Percentiles rank a stretch among this genome's conserved stretches.
These are phyloP conservation scores for Natator depressus DNA, from an alignment of 2,113 vertebrate genomes.

Conservation along the genomic window DNA sequence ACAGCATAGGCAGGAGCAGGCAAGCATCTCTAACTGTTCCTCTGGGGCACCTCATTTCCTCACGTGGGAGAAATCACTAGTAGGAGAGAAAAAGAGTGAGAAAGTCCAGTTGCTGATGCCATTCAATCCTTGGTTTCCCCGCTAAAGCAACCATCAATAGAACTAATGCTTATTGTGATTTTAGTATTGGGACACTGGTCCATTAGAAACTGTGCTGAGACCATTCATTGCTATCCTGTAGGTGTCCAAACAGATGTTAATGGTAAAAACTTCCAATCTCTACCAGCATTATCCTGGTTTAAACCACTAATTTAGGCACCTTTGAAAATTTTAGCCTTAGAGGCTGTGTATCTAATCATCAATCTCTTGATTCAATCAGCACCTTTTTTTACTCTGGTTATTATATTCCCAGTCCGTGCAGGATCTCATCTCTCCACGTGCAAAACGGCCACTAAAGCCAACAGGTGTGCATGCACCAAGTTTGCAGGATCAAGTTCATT, in stretches of 20 bases:
- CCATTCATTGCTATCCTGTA: background rate
- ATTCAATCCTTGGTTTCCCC: background rate
- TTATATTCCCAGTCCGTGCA: background rate
- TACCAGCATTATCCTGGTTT: background rate
- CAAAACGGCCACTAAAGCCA: background rate
- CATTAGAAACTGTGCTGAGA: background rate
- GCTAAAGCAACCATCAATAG: background rate
- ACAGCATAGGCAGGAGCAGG: background rate
- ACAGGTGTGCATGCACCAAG: background rate
- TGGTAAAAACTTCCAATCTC: background rate
- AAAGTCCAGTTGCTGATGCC: background rate
- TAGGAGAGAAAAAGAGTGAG: background rate
- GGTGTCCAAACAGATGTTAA: background rate
- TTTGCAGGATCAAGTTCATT: background rate
- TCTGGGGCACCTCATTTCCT: background rate
- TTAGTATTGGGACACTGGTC: background rate
- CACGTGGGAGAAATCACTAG: rapidly evolving
- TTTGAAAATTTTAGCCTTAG: background rate
- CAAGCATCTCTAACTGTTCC: background rate
- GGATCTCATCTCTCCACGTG: background rate
- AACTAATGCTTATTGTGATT: background rate
- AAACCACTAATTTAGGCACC: background rate
- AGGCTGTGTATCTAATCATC: background rate
- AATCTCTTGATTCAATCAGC: background rate
- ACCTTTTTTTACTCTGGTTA: background rate